phyloP scores from a whole-genome alignment of 1,140 invertebrate species.

The Zaprionus kolodkinae region DNA sequence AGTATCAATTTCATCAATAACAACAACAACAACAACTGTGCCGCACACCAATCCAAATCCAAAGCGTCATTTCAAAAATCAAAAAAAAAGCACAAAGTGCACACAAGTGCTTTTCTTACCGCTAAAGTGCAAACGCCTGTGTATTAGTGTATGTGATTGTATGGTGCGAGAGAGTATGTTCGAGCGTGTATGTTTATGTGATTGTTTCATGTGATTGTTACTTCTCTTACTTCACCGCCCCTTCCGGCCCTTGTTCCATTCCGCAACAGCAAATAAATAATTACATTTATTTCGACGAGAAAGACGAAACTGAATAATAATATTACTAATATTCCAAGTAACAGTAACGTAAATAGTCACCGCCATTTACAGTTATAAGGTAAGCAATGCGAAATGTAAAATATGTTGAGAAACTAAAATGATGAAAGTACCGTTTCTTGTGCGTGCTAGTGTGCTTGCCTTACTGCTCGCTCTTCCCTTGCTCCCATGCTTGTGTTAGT shows the following conservation, averaged over 20 bases:
- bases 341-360: conserved; percentile 5
- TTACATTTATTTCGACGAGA: conserved; percentile 18
- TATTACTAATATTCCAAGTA: conserved; percentile 1
- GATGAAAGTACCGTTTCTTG: conserved; percentile 45
- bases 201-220: conserved; percentile 70
- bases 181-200: conserved; percentile 46
- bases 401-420: conserved; percentile 39
- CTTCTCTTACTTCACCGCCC: conserved; percentile 33
- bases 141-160: conserved; percentile 14
- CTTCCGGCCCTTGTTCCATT: conserved; percentile 22
- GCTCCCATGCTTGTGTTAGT: conserved; percentile 9
- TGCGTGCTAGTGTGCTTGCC: conserved; percentile 22
- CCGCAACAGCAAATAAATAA: conserved; percentile 36
- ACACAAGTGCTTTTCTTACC: conserved; percentile 42
- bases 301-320: conserved; percentile 38
- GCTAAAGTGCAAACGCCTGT: conserved; percentile 18
- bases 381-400: conserved; percentile 40
- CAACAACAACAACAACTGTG: conserved; percentile 24
- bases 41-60: conserved; percentile 19
- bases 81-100: conserved; percentile 36
- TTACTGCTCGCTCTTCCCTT: not conserved
- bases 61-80: conserved; percentile 38
- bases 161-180: conserved; percentile 43
- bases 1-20: conserved; percentile 22
- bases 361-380: conserved; percentile 42